Conservation (phyloP, 92 coral and sea anemone genomes). For the Epizoanthus rinbou region DNA sequence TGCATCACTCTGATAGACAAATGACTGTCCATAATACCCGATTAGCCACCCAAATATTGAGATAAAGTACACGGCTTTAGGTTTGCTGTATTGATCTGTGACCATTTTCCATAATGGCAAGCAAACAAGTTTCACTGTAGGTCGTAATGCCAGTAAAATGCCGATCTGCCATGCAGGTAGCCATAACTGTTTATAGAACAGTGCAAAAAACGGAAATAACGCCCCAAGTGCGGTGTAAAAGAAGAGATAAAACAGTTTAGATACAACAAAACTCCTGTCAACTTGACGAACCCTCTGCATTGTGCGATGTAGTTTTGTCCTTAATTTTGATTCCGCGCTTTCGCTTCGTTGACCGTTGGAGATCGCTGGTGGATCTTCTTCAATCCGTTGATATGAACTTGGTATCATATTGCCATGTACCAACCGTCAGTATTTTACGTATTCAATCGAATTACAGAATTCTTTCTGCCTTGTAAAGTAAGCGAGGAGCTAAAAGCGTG, state of each 20-base stretch:
- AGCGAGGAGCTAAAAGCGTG: background rate
- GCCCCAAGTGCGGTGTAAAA: constrained; percentile 89
- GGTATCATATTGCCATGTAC: constrained; percentile 62
- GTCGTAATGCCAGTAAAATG: constrained; percentile 80
- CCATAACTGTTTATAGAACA: constrained; percentile 90
- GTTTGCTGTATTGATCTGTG: constrained; percentile 77
- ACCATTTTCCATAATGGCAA: constrained; percentile 89
- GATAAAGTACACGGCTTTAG: constrained; percentile 82
- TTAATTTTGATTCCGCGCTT: constrained; percentile 45
- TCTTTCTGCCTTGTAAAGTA: background rate
- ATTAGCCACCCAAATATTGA: constrained; percentile 88
- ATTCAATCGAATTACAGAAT: background rate
- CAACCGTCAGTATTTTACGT: background rate
- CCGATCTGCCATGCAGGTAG: constrained; percentile 82
- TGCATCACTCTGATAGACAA: constrained; percentile 58
- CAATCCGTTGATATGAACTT: constrained; percentile 74
- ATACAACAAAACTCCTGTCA: constrained; percentile 73
- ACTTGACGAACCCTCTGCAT: constrained; percentile 32
- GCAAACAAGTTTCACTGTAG: constrained; percentile 81
- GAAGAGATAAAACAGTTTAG: constrained; percentile 85
- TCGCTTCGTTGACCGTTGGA: constrained; percentile 49
- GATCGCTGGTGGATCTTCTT: constrained; percentile 61
- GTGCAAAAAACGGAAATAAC: constrained; percentile 80
- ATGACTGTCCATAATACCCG: constrained; percentile 87
- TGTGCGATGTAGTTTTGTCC: constrained; percentile 47